These are phyloP conservation scores for Heliothis subflexa DNA, from an alignment of 1,140 invertebrate genomes.

Conservation along the genomic window DNA sequence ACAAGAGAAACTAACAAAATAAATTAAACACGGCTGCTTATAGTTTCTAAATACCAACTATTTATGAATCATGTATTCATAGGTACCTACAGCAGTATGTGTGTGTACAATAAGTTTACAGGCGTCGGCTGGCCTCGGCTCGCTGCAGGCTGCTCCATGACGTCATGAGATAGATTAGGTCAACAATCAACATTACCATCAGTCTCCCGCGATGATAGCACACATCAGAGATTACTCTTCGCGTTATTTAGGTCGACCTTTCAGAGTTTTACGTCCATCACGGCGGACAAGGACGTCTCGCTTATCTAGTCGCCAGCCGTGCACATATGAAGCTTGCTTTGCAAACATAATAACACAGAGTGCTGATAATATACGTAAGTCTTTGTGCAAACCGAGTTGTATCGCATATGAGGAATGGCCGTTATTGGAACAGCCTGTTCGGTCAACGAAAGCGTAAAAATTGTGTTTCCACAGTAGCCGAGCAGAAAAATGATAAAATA, in stretches of 20 bases:
- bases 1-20: conserved; percentile 37
- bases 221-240: conserved; percentile 27
- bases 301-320: conserved; percentile 56
- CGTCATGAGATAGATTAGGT: conserved; percentile 54
- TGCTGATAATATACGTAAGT: conserved; percentile 56
- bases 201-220: conserved; percentile 38
- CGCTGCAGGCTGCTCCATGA: conserved; percentile 37
- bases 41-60: conserved; percentile 39
- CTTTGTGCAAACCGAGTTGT: conserved; percentile 35
- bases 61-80: conserved; percentile 41
- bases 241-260: conserved; percentile 54
- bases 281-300: conserved; percentile 50
- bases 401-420: conserved; percentile 11
- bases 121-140: conserved; percentile 47
- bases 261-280: conserved; percentile 52
- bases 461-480: conserved; percentile 23
- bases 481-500: conserved; percentile 36
- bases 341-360: conserved; percentile 63
- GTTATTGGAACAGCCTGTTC: conserved; percentile 3
- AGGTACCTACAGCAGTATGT: not conserved
- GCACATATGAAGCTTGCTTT: conserved; percentile 55
- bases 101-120: conserved; percentile 48
- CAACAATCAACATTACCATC: conserved; percentile 51
- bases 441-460: conserved; percentile 22
- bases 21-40: conserved; percentile 30